Base-by-base conservation (phyloP, 2,888 invertebrate genomes). In the Leptopilina syphax region DNA sequence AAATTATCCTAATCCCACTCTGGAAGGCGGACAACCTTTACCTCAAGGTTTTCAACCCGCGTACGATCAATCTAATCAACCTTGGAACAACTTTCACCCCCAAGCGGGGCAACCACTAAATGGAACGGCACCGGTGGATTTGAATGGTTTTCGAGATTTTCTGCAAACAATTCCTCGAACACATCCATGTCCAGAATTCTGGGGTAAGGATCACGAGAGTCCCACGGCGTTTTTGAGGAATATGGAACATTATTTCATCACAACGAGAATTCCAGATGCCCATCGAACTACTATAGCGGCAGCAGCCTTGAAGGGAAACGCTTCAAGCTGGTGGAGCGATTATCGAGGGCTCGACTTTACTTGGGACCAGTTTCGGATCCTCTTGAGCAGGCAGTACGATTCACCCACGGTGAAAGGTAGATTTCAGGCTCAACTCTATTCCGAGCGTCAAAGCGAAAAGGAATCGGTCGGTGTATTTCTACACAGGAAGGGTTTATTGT, bases 401-500 rank as follows among this genome's bases (percentile, higher is more conserved):
- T n/a, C 13, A n/a, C 24, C 47, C 12, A 77, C 65, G 2, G 13
- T 81, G 13, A 47, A 70, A 66, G 79, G 65, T 8, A 65, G 81
- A 0, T 50, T 79, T 0, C 54, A 70, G 8, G 70, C 79, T 1
- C 68, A 77, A 18, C 60, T 81, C 0, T 79, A 73, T 65, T 67
- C 79, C 0, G 41, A 79, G 57, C 34, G 24, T n/a, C 77, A 79
- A 34, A 60, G 60, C 2, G 70, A 76, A 12, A 70, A 70, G 41
- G 79, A 81, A 18, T 65, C 65, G n/a, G 79, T 81, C 0, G 60
- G 27, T 0, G 65, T 79, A 6, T 81, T 81, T 54, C n/a, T 81
- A 3, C 44, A 79, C 13, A 54, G 73, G 54, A 79, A 79, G 7
- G 10, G 77, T 34, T 66, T 79, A n/a, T n/a, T 81, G 0, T 81